Evolutionary conservation across 2,888 invertebrate genomes (phyloP).

Genomic region (Caenorhabditis uteleia): DNA sequence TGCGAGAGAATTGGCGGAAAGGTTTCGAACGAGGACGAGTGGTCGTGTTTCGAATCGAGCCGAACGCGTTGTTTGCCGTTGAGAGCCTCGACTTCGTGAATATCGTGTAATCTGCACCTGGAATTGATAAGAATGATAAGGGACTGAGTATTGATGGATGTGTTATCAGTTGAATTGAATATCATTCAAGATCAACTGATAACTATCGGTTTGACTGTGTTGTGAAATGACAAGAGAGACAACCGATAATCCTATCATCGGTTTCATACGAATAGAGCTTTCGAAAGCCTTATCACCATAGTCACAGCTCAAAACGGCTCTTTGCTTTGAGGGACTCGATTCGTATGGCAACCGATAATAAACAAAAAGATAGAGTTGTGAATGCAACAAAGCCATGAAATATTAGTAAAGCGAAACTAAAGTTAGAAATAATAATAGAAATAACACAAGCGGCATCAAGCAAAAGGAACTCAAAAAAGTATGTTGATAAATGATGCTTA

Average conservation of each 20-base stretch:
- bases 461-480: no score
- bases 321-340: no score
- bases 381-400: no score
- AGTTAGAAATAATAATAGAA: no score
- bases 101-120: conserved; percentile 22
- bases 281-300: no score
- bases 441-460: no score
- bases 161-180: background rate
- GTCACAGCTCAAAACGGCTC: no score
- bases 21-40: conserved; percentile 24
- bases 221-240: background rate
- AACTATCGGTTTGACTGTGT: background rate
- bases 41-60: conserved; percentile 29
- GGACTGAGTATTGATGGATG: background rate
- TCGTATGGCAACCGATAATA: no score
- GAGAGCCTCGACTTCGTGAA: conserved; percentile 18
- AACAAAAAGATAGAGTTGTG: background rate
- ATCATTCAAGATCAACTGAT: background rate
- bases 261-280: no score
- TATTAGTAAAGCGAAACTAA: background rate
- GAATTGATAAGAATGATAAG: background rate
- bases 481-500: conserved; percentile 16
- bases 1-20: conserved; percentile 34
- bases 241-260: background rate
- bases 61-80: conserved; percentile 26